phyloP scores from a whole-genome alignment of 2,797 vertebrate genomes.

The Malacoraja senta region DNA sequence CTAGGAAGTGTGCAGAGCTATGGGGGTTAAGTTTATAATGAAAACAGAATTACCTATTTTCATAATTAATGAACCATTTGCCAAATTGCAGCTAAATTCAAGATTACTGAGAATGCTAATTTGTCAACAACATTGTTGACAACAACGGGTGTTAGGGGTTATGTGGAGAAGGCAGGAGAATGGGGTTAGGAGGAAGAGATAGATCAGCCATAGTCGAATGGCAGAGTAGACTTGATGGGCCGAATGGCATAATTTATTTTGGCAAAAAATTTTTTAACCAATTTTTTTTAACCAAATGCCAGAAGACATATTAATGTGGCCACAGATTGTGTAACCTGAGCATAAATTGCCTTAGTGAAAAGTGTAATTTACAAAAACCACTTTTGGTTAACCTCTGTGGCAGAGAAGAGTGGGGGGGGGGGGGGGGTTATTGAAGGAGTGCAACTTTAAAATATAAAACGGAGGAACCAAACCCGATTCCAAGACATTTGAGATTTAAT shows the following conservation, averaged over 20 bases:
- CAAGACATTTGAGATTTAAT: not conserved
- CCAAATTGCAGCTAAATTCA: not conserved
- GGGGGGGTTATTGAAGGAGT: not conserved
- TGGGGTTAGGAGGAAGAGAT: too few relatives aligned
- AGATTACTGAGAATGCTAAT: not conserved
- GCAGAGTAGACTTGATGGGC: too few relatives aligned
- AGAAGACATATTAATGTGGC: not conserved
- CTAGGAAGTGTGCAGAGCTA: not conserved
- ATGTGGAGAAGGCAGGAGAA: too few relatives aligned
- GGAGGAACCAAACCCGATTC: not conserved
- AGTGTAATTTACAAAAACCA: not conserved
- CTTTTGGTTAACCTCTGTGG: not conserved
- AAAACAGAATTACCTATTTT: not conserved
- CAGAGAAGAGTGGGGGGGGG: not conserved
- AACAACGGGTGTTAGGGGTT: too few relatives aligned
- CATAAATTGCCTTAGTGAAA: not conserved
- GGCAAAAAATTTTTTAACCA: too few relatives aligned
- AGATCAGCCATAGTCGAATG: too few relatives aligned
- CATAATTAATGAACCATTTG: not conserved
- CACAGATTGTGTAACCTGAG: not conserved
- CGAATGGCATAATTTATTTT: too few relatives aligned
- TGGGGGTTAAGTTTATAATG: not conserved
- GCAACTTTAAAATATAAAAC: not conserved
- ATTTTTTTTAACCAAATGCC: not conserved
- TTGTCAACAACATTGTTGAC: not conserved